A percentile compares a stretch with the other conserved stretches of the same genome.
Conservation (phyloP, 2,113 vertebrate genomes). For the Spermophilus dauricus region DNA sequence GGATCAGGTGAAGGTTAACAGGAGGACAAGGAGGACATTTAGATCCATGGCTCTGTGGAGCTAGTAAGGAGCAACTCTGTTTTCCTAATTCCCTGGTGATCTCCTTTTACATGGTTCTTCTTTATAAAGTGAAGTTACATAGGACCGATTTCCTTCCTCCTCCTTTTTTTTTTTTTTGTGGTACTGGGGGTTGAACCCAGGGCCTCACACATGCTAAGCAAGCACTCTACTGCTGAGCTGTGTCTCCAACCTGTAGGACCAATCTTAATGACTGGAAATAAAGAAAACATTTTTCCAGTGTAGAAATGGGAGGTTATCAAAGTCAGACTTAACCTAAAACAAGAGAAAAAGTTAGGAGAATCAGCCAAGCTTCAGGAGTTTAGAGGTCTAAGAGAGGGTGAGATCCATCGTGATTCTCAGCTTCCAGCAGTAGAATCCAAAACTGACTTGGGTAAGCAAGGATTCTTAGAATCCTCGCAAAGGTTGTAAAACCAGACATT, state of each 20-base stretch:
- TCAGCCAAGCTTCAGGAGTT: background rate
- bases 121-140: background rate
- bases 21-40: background rate
- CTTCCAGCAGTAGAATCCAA: background rate
- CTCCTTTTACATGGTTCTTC: background rate
- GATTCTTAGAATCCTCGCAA: background rate
- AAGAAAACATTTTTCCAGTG: background rate
- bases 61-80: background rate
- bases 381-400: background rate
- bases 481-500: background rate
- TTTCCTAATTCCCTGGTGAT: background rate
- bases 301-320: background rate
- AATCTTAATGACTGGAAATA: background rate
- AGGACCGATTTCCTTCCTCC: background rate
- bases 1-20: background rate
- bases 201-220: too few species aligned
- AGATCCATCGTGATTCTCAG: background rate
- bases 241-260: too few species aligned
- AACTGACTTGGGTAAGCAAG: background rate
- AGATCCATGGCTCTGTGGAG: background rate
- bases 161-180: too few species aligned
- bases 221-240: too few species aligned
- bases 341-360: background rate
- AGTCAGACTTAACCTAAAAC: background rate
- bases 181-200: too few species aligned